Conservation (phyloP, 2,797 vertebrate species). For the Cuniculus paca region DNA sequence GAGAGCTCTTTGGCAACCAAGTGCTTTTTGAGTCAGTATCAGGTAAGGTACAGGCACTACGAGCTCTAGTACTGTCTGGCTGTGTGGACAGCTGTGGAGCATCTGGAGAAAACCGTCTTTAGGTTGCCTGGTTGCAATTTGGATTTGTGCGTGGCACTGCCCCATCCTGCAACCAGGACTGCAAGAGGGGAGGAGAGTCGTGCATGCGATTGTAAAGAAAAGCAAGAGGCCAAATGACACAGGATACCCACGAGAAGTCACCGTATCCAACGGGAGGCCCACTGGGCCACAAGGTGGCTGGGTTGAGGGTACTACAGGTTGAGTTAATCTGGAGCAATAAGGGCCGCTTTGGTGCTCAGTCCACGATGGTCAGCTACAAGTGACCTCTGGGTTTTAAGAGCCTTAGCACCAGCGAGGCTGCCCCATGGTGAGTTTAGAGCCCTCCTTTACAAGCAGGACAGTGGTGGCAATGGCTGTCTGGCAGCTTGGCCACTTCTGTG, state of each 20-base stretch:
- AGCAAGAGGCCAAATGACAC: background rate
- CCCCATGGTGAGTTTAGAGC: background rate
- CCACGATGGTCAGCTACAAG: background rate
- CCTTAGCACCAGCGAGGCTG: background rate
- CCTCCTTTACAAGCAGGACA: background rate
- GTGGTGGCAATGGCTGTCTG: background rate
- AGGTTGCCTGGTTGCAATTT: background rate
- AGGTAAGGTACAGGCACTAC: background rate
- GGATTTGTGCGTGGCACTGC: background rate
- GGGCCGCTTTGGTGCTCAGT: background rate
- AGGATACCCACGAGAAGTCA: background rate
- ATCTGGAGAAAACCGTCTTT: background rate
- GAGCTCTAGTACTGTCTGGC: background rate
- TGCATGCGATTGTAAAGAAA: background rate
- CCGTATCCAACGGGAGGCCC: background rate
- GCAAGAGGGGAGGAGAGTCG: background rate
- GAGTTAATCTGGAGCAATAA: background rate
- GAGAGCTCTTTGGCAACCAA: background rate
- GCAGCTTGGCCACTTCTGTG: background rate
- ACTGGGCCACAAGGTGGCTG: background rate
- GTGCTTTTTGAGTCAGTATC: background rate
- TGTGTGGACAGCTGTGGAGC: background rate
- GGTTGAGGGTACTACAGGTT: background rate
- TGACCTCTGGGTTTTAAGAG: background rate
- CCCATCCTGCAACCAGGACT: background rate